Evolutionary conservation across 1,140 invertebrate species (phyloP), one percentile per base, ranked within the genome.

Genomic region (Drosophila pandora): DNA sequence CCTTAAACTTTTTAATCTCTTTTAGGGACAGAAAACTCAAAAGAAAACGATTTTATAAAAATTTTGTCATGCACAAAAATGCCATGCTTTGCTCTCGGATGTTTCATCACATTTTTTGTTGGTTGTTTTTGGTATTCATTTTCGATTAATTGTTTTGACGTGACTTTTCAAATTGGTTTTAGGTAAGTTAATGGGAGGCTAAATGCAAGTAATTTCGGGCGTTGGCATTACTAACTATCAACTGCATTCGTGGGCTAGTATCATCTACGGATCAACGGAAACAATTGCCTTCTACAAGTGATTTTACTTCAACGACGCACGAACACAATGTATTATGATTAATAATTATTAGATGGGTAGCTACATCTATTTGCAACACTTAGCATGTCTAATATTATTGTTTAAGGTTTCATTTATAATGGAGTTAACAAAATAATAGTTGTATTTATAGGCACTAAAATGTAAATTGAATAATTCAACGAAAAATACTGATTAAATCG

Each of bases 1-100:
- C 34, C 34, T 37, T n/a, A n/a, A 37, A 37, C 34, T 55, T 56
- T 45, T 21, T 10, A 48, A 17, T 6, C 2, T 13, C 25, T 37
- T 39, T 1, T 21, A 6, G 37, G 47, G 58, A 17, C 21, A 25
- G 2, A 32, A 53, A 48, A 71, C 9, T 7, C 4, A 41, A 47
- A 53, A 45, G 2, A 62, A 62, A 48, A 34, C 43, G 22, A 50
- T 5, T 47, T 9, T 2, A 28, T 28, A 34, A 71, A 60, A 74
- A 76, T 34, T 70, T 78, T 68, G 74, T 84, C 90, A 91, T 91
- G 90, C 90, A 91, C 90, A 91, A 91, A 91, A 91, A 91, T 91
- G 90, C 90, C 90, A 91, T 91, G 90, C 90, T 91, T 68, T 69
- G 32, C 54, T 32, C 8, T 70, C 57, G 7, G 81, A 79, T 67